Conservation (phyloP, 2,888 invertebrate species). For the Mellilla xanthometata region DNA sequence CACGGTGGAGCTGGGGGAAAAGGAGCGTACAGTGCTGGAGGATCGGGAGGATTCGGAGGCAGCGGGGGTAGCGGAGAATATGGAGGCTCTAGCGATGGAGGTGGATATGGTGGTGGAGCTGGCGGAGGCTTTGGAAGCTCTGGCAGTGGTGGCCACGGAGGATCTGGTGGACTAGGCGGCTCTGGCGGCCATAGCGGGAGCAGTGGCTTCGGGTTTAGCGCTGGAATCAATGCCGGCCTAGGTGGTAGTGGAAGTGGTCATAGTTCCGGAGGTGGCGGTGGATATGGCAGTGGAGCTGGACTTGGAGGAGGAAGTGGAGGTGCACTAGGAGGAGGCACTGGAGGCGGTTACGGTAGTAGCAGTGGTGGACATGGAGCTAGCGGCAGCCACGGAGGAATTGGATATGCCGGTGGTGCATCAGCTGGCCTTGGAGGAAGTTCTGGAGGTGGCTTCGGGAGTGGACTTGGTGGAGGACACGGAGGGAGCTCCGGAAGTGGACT, state of each 20-base stretch:
- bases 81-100: slow-evolving; percentile 10
- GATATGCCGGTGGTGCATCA: slow-evolving; percentile 10
- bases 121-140: slow-evolving; percentile 30
- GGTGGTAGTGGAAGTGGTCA: background rate
- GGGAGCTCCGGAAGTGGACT: background rate
- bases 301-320: background rate
- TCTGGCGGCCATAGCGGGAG: slow-evolving; percentile 13
- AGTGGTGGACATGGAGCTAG: slow-evolving; percentile 12
- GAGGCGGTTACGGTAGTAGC: background rate
- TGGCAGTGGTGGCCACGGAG: slow-evolving; percentile 38
- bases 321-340: background rate
- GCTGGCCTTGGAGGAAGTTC: background rate
- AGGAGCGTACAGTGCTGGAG: slow-evolving; percentile 21
- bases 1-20: slow-evolving; percentile 35
- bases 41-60: slow-evolving; percentile 46
- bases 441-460: background rate
- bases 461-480: background rate
- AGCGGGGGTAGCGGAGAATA: slow-evolving; percentile 21
- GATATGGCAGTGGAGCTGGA: background rate
- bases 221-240: slow-evolving; percentile 10
- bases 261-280: background rate
- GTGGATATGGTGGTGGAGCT: slow-evolving; percentile 13
- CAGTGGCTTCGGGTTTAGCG: slow-evolving; percentile 22
- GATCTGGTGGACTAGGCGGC: slow-evolving; percentile 25
- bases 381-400: background rate